phyloP scores from a whole-genome alignment of 2,797 vertebrate species.

The Crocidura indochinensis region DNA sequence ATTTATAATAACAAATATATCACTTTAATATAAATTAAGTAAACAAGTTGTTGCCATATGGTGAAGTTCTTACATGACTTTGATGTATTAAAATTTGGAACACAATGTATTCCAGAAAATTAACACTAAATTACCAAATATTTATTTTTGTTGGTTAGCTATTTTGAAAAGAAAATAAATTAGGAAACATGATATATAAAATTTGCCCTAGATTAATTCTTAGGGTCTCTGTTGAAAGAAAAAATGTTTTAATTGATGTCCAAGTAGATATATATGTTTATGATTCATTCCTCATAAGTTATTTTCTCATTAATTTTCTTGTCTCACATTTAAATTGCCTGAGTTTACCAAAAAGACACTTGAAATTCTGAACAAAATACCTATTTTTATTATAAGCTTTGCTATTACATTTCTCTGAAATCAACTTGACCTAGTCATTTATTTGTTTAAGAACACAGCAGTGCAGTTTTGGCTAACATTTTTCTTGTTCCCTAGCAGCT shows the following conservation, averaged over 20 bases:
- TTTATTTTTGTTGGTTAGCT: neutral
- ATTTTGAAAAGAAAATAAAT: neutral
- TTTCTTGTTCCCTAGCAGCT: too few species aligned
- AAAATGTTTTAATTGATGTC: too few species aligned
- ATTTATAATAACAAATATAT: slow-evolving; percentile 19
- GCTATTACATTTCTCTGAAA: neutral
- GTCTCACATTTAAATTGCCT: neutral
- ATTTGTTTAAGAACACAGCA: neutral
- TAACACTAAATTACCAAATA: neutral
- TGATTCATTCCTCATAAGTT: neutral
- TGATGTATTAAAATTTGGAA: neutral
- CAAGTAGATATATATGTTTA: neutral
- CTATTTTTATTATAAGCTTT: neutral
- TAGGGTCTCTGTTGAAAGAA: too few species aligned
- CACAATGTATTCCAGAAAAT: neutral
- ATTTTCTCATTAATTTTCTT: neutral
- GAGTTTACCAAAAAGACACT: neutral
- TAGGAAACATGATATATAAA: neutral
- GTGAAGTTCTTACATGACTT: neutral
- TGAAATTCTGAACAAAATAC: neutral
- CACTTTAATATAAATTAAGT: neutral
- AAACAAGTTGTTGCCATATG: neutral
- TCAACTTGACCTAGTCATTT: neutral
- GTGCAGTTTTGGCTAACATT: too few species aligned
- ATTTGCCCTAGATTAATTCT: neutral